Base-by-base conservation (phyloP, 2,113 vertebrate species). In the Meles meles region DNA sequence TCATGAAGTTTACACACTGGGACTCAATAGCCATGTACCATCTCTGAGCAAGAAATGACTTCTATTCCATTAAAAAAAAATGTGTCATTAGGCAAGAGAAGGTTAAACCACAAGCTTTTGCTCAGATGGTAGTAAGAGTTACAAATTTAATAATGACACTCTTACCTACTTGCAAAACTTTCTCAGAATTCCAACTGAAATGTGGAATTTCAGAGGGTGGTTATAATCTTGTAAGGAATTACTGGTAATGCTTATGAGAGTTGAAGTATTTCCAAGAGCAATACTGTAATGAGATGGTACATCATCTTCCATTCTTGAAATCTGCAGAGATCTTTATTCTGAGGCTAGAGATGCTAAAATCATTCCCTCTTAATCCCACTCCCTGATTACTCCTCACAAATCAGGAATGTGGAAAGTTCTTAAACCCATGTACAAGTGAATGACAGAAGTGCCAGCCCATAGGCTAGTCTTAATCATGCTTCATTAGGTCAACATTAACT, bases 141-240 rank as follows among this genome's bases (percentile, higher is more conserved):
- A 92, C 23, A 81, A 90, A 87, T 89, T 88, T 81, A 65, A 76
- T 76, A 84, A 94, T 83, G 87, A 74, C 76, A 87, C 15, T 79
- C 71, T 80, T 37, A 52, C 8, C 67, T 77, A 81, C 47, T 90
- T 88, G 84, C 5, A 92, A 93, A 94, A 83, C 76, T 42, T 67
- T 77, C 44, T 93, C 49, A 80, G 17, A 86, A 83, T 63, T 67
- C 59, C 13, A 61, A 44, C 14, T 84, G 39, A 92, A 72, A 87
- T 96, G 18, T 47, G 94, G 37, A 92, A 34, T 90, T 86, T 92
- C 11, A 20, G 27, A 6, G 29, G 4, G 7, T 86, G 59, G 1
- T 72, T 31, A 94, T 69, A 61, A 87, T 80, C 67, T 83, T 67
- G 23, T 59, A 57, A 83, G 49, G n/a, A 90, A 96, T 69, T 84